Evolutionary conservation across 2,888 invertebrate species (phyloP).

Genomic region (Pterostichus madidus): DNA sequence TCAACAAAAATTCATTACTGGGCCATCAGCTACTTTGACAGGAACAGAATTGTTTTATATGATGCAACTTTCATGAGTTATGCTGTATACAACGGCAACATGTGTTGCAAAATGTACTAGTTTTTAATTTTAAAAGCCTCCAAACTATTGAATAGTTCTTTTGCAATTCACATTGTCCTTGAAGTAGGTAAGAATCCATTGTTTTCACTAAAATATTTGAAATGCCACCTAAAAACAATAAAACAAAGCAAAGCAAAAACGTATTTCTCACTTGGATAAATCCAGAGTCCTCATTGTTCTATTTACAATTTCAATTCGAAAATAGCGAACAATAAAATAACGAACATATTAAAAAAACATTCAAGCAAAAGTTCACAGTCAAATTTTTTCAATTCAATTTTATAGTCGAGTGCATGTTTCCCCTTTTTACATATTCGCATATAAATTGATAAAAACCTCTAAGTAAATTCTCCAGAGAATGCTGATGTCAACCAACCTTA

Average conservation of each 20-base stretch:
- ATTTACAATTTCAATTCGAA: slow-evolving; percentile 2
- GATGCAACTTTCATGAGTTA: too few relatives aligned
- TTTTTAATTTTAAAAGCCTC: too few relatives aligned
- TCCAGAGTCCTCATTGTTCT: slow-evolving; percentile 7
- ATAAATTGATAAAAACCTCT: slow-evolving; percentile 47
- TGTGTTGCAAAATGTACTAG: too few relatives aligned
- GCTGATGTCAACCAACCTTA: slow-evolving; percentile 49
- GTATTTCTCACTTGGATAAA: slow-evolving; percentile 28
- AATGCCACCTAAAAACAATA: slow-evolving; percentile 13
- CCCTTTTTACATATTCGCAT: slow-evolving; percentile 23
- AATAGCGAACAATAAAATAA: background rate
- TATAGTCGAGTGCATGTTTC: slow-evolving; percentile 29
- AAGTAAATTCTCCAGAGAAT: slow-evolving; percentile 43
- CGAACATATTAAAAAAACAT: slow-evolving; percentile 33
- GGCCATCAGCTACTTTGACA: too few relatives aligned
- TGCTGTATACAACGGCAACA: too few relatives aligned
- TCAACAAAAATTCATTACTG: too few relatives aligned
- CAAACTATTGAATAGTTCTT: too few relatives aligned
- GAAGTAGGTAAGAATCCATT: background rate
- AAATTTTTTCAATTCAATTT: slow-evolving; percentile 35
- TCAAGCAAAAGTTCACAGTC: slow-evolving; percentile 28
- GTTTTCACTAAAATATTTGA: background rate
- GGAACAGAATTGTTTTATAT: too few relatives aligned
- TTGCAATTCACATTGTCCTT: too few relatives aligned
- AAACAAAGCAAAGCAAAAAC: slow-evolving; percentile 17